Conservation (phyloP, 2,113 vertebrate species). For the Neodon shergylaensis region DNA sequence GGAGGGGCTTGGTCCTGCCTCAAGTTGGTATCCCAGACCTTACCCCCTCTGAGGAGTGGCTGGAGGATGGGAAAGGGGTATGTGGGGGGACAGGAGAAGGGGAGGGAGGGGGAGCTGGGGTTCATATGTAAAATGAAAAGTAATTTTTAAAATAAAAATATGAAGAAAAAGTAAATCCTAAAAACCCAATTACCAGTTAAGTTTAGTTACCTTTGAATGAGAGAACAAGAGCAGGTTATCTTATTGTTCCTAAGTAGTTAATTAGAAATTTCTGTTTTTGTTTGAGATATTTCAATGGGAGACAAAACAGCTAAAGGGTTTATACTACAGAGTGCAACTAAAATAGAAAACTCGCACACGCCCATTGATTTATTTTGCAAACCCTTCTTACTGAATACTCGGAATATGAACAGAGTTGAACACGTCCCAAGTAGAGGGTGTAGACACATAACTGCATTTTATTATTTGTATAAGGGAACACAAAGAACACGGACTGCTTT, state of each 20-base stretch:
- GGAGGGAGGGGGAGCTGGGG: too few relatives aligned
- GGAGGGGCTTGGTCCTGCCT: too few relatives aligned
- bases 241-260: conserved; percentile 68
- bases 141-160: too few relatives aligned
- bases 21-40: too few relatives aligned
- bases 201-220: conserved; percentile 65
- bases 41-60: too few relatives aligned
- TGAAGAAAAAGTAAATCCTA: background rate
- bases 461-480: background rate
- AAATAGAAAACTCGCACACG: background rate
- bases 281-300: conserved; percentile 61
- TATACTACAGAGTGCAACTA: conserved; percentile 35
- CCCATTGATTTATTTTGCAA: conserved; percentile 44
- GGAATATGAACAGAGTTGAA: background rate
- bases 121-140: too few relatives aligned
- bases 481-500: conserved; percentile 44
- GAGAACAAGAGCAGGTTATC: conserved; percentile 59
- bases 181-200: background rate
- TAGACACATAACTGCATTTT: conserved; percentile 32
- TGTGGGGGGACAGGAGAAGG: too few relatives aligned
- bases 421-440: background rate
- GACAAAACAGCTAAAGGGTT: conserved; percentile 64
- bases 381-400: background rate
- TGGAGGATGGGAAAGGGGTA: too few relatives aligned
- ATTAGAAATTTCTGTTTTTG: conserved; percentile 73